A percentile compares a stretch with the other conserved stretches of the same genome.
Conservation (phyloP, 2,888 invertebrate species). For the Habrosyne pyritoides region DNA sequence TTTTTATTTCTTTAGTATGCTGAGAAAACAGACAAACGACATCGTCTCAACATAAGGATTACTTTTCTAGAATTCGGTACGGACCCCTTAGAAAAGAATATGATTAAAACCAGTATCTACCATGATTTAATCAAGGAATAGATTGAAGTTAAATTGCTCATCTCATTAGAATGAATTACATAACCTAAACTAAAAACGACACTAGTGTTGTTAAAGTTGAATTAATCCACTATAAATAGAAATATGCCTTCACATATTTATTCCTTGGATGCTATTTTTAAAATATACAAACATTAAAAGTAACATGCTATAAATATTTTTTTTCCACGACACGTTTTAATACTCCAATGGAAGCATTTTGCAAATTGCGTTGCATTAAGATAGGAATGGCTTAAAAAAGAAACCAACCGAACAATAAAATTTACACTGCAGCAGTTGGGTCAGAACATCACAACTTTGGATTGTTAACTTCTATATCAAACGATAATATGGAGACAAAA, state of each 20-base stretch:
- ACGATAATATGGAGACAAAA: background rate
- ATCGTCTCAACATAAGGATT: too few relatives aligned
- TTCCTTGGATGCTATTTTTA: background rate
- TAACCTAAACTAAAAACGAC: background rate
- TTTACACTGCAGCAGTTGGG: background rate
- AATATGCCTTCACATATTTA: background rate
- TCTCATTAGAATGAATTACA: background rate
- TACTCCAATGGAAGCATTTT: background rate
- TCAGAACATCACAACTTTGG: background rate
- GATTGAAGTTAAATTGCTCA: background rate
- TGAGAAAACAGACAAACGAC: too few relatives aligned
- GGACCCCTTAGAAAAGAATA: too few relatives aligned
- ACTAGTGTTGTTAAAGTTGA: background rate
- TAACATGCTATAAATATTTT: conserved; percentile 2
- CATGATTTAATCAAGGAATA: background rate
- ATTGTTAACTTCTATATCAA: background rate
- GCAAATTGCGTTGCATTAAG: background rate
- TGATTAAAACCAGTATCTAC: too few relatives aligned
- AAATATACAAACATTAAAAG: background rate
- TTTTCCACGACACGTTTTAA: background rate
- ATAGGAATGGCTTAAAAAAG: background rate
- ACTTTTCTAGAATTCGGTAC: too few relatives aligned
- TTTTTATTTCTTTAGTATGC: too few relatives aligned
- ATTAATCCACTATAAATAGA: background rate
- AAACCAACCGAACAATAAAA: background rate